Evolutionary conservation across 2,797 vertebrate species (phyloP).

Genomic region (Bufotes viridis): DNA sequence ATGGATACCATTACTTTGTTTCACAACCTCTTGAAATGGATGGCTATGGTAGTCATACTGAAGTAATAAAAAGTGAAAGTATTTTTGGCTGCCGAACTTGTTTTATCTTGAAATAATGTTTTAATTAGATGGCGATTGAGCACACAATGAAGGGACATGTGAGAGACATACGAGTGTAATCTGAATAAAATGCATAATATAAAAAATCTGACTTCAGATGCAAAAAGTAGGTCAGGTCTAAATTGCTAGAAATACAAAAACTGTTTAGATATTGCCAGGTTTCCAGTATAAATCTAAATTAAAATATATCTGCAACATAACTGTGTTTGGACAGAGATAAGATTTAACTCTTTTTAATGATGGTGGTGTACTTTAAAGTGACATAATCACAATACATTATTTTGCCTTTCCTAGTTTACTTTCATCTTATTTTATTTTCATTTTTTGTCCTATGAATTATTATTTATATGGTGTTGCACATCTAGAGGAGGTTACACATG

Average conservation of each 20-base stretch:
- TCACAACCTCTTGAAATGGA: conserved; percentile 19
- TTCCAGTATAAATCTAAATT: conserved; percentile 1
- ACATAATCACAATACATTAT: conserved; percentile 29
- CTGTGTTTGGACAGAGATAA: conserved; percentile 4
- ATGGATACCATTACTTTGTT: conserved; percentile 30
- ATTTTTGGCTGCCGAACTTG: conserved; percentile 40
- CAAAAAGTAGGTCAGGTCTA: conserved; percentile 22
- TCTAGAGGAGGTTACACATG: no score
- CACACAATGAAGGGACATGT: conserved; percentile 2
- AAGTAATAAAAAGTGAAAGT: conserved; percentile 46
- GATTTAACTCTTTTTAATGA: conserved; percentile 32
- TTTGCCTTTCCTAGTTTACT: not conserved
- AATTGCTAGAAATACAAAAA: conserved; percentile 16
- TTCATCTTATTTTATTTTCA: not conserved
- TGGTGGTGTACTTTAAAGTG: not conserved
- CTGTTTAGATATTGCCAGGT: conserved; percentile 5
- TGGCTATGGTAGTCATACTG: conserved; percentile 20
- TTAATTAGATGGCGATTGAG: conserved; percentile 35
- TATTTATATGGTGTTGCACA: no score
- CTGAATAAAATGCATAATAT: conserved; percentile 28
- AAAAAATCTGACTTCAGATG: conserved; percentile 15
- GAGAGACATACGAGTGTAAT: conserved; percentile 25
- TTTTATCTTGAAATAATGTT: conserved; percentile 49
- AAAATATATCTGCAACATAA: not conserved
- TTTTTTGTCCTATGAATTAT: not conserved